Evolutionary conservation across 2,113 vertebrate genomes (phyloP).

Genomic region (Climacteris rufus): DNA sequence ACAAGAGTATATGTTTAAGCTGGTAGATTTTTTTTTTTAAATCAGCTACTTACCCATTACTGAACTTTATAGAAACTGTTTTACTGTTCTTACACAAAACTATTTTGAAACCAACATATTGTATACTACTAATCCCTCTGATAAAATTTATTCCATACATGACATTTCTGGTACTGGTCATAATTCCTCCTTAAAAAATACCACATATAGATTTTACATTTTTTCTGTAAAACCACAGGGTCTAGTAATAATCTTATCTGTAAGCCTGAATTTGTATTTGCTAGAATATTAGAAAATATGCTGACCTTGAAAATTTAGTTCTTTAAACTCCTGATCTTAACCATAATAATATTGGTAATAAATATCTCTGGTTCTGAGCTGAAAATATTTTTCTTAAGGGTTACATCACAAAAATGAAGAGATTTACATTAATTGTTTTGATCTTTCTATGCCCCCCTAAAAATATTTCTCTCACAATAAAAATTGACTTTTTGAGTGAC

Average conservation of each 20-base stretch:
- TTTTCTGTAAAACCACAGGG: neutral
- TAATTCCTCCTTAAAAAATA: neutral
- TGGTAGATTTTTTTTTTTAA: neutral
- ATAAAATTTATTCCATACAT: neutral
- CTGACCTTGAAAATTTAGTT: neutral
- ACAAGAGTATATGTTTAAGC: neutral
- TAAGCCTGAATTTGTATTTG: neutral
- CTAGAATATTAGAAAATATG: neutral
- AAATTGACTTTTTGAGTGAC: neutral
- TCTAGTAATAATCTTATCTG: neutral
- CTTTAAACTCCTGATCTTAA: neutral
- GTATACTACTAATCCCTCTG: neutral
- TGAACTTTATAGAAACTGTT: neutral
- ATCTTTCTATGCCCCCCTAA: neutral
- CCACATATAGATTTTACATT: neutral
- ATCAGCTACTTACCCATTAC: neutral
- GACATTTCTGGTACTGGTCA: neutral
- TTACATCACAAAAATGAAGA: neutral
- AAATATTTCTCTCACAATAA: neutral
- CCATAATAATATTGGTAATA: neutral
- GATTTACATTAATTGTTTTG: neutral
- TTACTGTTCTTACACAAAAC: neutral
- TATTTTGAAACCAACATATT: neutral
- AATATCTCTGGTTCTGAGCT: neutral
- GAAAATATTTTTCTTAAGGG: neutral